Evolutionary conservation across 2,888 invertebrate genomes (phyloP).

Genomic region (Frankliniella fusca): DNA sequence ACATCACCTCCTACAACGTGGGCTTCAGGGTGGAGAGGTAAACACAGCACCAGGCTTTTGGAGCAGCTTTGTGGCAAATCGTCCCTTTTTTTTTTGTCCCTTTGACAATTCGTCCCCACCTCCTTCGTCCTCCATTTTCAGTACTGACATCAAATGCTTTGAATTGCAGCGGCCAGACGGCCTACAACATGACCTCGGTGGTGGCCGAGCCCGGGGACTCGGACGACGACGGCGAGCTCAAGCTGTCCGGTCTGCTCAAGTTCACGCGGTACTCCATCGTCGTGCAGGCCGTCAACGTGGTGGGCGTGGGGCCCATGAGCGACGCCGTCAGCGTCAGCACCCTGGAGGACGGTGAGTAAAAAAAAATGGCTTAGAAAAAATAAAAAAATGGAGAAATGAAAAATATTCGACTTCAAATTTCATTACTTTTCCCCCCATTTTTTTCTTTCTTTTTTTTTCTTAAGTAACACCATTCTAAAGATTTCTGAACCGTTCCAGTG

Average conservation of each 20-base stretch:
- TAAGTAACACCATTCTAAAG: too few relatives aligned
- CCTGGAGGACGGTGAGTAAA: slow-evolving; percentile 64
- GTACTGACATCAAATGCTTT: too few relatives aligned
- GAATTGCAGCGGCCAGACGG: slow-evolving; percentile 41
- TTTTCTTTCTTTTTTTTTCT: too few relatives aligned
- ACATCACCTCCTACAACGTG: slow-evolving; percentile 71
- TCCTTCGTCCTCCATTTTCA: too few relatives aligned
- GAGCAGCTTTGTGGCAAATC: too few relatives aligned
- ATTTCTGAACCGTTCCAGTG: slow-evolving; percentile 50
- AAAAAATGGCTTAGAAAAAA: too few relatives aligned
- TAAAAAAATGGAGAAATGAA: too few relatives aligned
- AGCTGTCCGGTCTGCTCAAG: slow-evolving; percentile 60
- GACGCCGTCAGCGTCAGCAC: slow-evolving; percentile 65
- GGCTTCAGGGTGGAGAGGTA: slow-evolving; percentile 57
- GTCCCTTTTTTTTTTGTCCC: too few relatives aligned
- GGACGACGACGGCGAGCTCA: slow-evolving; percentile 61
- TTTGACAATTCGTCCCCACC: too few relatives aligned
- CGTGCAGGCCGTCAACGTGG: slow-evolving; percentile 69
- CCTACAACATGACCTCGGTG: slow-evolving; percentile 65
- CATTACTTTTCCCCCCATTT: too few relatives aligned
- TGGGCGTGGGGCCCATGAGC: slow-evolving; percentile 67
- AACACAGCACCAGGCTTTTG: too few relatives aligned
- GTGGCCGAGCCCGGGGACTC: slow-evolving; percentile 55
- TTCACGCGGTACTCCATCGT: slow-evolving; percentile 65
- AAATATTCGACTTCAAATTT: too few relatives aligned